Conservation (phyloP, 2,797 vertebrate species). For the Spea hammondii region DNA sequence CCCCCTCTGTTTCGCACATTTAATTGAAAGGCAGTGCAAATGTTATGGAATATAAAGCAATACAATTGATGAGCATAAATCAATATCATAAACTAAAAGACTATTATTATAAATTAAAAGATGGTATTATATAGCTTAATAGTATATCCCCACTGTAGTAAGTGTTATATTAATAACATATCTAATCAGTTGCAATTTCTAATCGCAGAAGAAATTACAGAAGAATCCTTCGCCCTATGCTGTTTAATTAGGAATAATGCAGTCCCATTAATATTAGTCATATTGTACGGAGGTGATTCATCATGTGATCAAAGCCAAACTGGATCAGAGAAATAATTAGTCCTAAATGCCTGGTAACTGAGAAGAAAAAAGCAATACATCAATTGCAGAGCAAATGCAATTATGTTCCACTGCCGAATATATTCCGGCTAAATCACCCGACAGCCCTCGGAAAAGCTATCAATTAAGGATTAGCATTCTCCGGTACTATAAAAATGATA, state of each 20-base stretch:
- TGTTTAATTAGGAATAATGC: slow-evolving; percentile 65
- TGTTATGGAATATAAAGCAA: too few species aligned
- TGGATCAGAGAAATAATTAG: slow-evolving; percentile 78
- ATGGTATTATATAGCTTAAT: neutral
- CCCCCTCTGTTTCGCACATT: too few species aligned
- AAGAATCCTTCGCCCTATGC: slow-evolving; percentile 57
- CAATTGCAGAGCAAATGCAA: slow-evolving; percentile 66
- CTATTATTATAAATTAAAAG: neutral
- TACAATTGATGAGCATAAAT: too few species aligned
- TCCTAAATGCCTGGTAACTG: slow-evolving; percentile 69
- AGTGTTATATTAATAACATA: neutral
- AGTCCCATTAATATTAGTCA: slow-evolving; percentile 66
- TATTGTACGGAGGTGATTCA: slow-evolving; percentile 77
- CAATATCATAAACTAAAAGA: neutral
- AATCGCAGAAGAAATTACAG: slow-evolving; percentile 60
- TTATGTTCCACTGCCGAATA: slow-evolving; percentile 59
- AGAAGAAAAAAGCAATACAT: slow-evolving; percentile 66
- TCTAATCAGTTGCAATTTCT: slow-evolving; percentile 45
- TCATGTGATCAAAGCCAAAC: slow-evolving; percentile 76
- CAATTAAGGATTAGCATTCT: slow-evolving; percentile 58
- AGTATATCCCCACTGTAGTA: neutral
- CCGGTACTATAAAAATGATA: slow-evolving; percentile 42
- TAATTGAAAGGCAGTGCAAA: too few species aligned
- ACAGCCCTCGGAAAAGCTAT: slow-evolving; percentile 58
- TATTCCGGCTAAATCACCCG: slow-evolving; percentile 56